phyloP scores from a whole-genome alignment of 2,797 vertebrate species.

The Sphenopsis melanotis region DNA sequence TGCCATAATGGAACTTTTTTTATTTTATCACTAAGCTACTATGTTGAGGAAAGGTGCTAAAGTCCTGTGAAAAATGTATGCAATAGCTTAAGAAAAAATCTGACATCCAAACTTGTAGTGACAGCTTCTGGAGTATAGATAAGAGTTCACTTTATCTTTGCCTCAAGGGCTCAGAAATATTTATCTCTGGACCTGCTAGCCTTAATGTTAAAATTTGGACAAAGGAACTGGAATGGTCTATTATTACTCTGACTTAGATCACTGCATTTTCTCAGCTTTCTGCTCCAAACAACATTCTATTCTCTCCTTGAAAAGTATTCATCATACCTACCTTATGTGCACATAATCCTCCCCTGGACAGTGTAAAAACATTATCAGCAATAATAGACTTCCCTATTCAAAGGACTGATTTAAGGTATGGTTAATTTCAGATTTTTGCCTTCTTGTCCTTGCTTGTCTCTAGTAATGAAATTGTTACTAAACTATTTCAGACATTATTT shows the following conservation, averaged over 20 bases:
- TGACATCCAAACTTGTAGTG: background rate
- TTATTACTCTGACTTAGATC: background rate
- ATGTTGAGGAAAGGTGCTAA: background rate
- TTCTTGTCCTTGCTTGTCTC: background rate
- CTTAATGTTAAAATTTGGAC: background rate
- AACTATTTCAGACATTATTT: background rate
- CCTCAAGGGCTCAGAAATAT: background rate
- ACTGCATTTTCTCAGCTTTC: background rate
- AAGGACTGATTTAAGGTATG: background rate
- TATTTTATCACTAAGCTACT: constrained; percentile 9
- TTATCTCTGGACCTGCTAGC: background rate
- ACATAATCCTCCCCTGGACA: background rate
- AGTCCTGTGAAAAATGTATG: constrained; percentile 13
- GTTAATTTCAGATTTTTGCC: constrained; percentile 14
- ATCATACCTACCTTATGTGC: background rate
- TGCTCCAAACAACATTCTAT: background rate
- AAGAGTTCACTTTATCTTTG: background rate
- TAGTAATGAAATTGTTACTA: background rate
- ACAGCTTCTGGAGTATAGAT: background rate
- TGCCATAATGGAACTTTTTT: background rate
- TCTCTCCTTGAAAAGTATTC: background rate
- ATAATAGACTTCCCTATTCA: background rate
- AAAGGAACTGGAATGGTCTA: background rate
- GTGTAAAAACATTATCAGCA: background rate
- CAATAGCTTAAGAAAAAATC: background rate